These are phyloP conservation scores for Melanotaenia boesemani DNA, from an alignment of 2,797 vertebrate species.

Conservation along the genomic window DNA sequence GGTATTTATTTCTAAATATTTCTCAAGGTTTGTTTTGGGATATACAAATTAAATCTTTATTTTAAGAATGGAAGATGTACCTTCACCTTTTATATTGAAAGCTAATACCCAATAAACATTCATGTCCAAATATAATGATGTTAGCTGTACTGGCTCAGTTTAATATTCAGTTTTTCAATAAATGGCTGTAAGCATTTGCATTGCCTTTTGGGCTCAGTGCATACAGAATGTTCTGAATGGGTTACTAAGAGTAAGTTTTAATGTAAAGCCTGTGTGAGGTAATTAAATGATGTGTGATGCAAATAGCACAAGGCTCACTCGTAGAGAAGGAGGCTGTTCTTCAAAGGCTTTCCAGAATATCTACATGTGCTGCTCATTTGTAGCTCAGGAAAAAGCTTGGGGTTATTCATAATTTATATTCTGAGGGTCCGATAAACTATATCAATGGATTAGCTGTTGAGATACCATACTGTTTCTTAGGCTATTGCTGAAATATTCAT, in stretches of 20 bases:
- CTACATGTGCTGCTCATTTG: conserved; percentile 50
- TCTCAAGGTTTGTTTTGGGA: conserved; percentile 9
- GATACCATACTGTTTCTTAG: conserved; percentile 60
- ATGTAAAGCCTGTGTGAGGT: conserved; percentile 15
- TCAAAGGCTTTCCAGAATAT: conserved; percentile 45
- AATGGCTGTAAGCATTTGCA: not conserved
- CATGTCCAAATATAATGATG: not conserved
- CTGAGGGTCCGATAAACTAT: conserved; percentile 54
- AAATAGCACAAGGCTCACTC: conserved; percentile 38
- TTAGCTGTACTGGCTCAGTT: not conserved
- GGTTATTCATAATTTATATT: conserved; percentile 52
- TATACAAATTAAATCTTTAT: conserved; percentile 11
- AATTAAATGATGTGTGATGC: conserved; percentile 41
- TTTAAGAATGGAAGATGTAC: not conserved
- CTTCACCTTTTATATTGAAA: conserved; percentile 2
- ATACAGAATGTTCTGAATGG: conserved; percentile 16
- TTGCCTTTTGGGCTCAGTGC: not conserved
- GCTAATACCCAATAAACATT: not conserved
- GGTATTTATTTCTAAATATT: not conserved
- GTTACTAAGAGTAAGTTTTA: conserved; percentile 1
- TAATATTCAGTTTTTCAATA: conserved; percentile 14
- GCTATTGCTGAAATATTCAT: conserved; percentile 71
- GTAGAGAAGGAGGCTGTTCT: conserved; percentile 29
- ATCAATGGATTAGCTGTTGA: conserved; percentile 68
- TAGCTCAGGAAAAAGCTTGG: conserved; percentile 44